Evolutionary conservation across 2,113 vertebrate genomes (phyloP).

Genomic region (Vulpes vulpes): DNA sequence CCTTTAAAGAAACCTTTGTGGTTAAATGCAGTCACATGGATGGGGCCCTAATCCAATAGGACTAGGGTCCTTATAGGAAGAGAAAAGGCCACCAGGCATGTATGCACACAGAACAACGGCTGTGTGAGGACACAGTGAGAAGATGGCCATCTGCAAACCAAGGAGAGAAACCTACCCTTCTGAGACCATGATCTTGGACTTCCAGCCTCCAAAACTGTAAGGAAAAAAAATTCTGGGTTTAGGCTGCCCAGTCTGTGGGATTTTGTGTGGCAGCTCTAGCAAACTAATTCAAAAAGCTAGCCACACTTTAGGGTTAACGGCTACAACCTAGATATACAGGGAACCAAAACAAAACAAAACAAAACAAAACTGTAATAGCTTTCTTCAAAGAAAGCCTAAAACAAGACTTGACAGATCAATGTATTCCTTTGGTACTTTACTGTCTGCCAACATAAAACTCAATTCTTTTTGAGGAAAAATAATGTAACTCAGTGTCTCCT

Average conservation of each 20-base stretch:
- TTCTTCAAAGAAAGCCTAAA: neutral
- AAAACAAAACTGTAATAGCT: neutral
- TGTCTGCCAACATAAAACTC: neutral
- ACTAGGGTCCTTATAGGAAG: neutral
- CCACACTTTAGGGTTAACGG: neutral
- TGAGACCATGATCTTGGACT: neutral
- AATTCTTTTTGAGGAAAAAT: neutral
- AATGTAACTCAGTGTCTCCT: neutral
- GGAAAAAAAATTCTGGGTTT: neutral
- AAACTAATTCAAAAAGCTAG: neutral
- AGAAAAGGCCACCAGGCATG: neutral
- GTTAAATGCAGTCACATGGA: neutral
- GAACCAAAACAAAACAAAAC: neutral
- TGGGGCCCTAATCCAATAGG: neutral
- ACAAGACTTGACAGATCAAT: neutral
- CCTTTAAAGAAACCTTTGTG: neutral
- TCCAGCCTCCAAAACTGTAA: neutral
- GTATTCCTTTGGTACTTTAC: neutral
- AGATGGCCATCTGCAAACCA: neutral
- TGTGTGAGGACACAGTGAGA: neutral
- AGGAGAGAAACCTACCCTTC: neutral
- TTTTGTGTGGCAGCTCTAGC: neutral
- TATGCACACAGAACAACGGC: neutral
- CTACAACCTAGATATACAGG: neutral
- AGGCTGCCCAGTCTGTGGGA: fast-evolving